These are phyloP conservation scores for Helicolenus hilgendorfi DNA, from an alignment of 2,797 vertebrate genomes.

Conservation along the genomic window DNA sequence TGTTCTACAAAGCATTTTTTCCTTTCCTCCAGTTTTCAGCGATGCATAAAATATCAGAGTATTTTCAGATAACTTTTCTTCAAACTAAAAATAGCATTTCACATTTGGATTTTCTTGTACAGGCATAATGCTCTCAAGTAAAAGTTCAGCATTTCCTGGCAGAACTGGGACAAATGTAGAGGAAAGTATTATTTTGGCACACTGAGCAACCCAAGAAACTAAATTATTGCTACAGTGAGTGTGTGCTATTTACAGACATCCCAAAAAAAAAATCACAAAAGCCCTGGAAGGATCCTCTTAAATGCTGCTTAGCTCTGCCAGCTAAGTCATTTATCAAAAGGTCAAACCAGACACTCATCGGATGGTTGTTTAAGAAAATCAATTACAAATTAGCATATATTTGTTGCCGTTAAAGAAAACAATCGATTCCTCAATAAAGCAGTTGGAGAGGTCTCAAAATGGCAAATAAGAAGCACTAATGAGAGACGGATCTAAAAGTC, in stretches of 20 bases:
- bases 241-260: conserved; percentile 15
- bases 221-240: not conserved
- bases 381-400: conserved; percentile 64
- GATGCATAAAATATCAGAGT: conserved; percentile 32
- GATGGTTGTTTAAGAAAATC: conserved; percentile 46
- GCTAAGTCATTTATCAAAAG: conserved; percentile 50
- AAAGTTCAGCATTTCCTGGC: conserved; percentile 58
- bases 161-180: conserved; percentile 62
- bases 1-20: conserved; percentile 42
- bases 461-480: conserved; percentile 51
- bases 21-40: conserved; percentile 24
- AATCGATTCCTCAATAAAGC: conserved; percentile 49
- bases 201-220: conserved; percentile 14
- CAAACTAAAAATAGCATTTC: conserved; percentile 44
- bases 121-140: conserved; percentile 39
- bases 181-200: conserved; percentile 20
- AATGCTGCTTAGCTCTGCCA: conserved; percentile 31
- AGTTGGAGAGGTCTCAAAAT: conserved; percentile 41
- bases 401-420: conserved; percentile 38
- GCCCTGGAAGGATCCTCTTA: not conserved
- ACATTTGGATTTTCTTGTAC: conserved; percentile 30
- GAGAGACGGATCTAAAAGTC: conserved; percentile 62
- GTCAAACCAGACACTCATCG: conserved; percentile 49
- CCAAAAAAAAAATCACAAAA: not conserved
- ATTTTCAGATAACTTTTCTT: conserved; percentile 44